Base-by-base conservation (phyloP, 2,113 vertebrate species). In the Melanocharis versteri region DNA sequence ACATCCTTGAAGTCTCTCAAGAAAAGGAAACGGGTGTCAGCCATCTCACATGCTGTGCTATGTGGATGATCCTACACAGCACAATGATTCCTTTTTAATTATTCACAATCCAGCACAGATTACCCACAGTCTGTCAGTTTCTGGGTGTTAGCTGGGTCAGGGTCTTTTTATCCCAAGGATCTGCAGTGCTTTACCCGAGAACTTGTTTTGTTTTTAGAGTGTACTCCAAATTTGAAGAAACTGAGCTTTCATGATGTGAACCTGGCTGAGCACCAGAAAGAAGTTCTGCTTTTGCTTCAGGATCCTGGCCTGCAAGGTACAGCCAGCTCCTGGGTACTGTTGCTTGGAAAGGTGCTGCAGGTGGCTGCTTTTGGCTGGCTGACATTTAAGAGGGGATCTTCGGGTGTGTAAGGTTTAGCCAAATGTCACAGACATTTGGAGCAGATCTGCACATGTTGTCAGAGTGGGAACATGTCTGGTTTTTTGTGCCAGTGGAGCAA, bases 201-300 rank as follows among this genome's bases (percentile, higher is more conserved):
- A 82, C 27, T 80, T 87, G 20, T 89, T 96, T 89, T 83, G 58
- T 50, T 96, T 93, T 51, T 68, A 99, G 98, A 98, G 57, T 97
- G 72, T 53, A 98, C 98, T 92, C 93, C 95, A 42, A 45, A 89
- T 50, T 91, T 99, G 95, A 98, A 98, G 94, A 98, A 97, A 64
- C 95, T 99, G 77, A 98, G 97, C 66, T 97, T 99, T 93, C 98
- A 99, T 16, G 98, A 99, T 75, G 96, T 98, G 83, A 99, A 98
- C 92, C 96, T 99, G 82, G 96, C 98, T 39, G 97, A 98, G 39
- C 98, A 98, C 92, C 98, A 98, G 75, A 97, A 93, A 9, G 98
- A 99, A 95, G 98, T 99, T 96, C 96, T 99, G 75, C 96, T 98
- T 86, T 97, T 99, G 79, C 96, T 99, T 82, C 97, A 98, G 89